These are phyloP conservation scores for Scarus forsteni DNA, from an alignment of 2,797 vertebrate species.

Conservation along the genomic window DNA sequence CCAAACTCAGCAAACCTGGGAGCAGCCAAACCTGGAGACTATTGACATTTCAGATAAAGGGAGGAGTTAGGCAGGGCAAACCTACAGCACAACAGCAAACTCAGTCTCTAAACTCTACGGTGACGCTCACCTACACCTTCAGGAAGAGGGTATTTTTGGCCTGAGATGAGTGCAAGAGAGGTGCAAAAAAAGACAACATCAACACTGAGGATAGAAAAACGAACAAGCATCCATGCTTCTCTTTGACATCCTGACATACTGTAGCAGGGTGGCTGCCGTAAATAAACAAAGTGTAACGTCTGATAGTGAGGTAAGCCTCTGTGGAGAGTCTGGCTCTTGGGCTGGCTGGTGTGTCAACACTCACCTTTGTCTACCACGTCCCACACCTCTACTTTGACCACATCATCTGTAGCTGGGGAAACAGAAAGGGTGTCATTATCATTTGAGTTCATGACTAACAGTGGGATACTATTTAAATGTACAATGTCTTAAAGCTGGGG, in stretches of 20 bases:
- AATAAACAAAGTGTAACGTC: constrained; percentile 8
- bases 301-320: constrained; percentile 4
- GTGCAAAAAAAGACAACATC: constrained; percentile 66
- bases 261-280: constrained; percentile 5
- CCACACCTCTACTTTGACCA: constrained; percentile 99
- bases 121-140: constrained; percentile 88
- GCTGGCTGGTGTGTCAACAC: constrained; percentile 43
- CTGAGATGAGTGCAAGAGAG: constrained; percentile 80
- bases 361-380: constrained; percentile 99
- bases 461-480: neutral
- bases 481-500: constrained; percentile 14
- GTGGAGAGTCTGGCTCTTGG: constrained; percentile 11
- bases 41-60: constrained; percentile 70
- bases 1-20: constrained; percentile 51
- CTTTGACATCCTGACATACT: constrained; percentile 36
- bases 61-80: constrained; percentile 43
- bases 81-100: constrained; percentile 66
- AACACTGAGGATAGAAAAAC: constrained; percentile 66
- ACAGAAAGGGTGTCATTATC: constrained; percentile 31
- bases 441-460: neutral
- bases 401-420: constrained; percentile 93
- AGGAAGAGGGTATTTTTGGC: constrained; percentile 88
- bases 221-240: constrained; percentile 33
- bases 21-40: constrained; percentile 47
- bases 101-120: constrained; percentile 65